A percentile compares a stretch with the other conserved stretches of the same genome.
phyloP scores from a whole-genome alignment of 2,113 vertebrate genomes.

The Glaucomys volans region DNA sequence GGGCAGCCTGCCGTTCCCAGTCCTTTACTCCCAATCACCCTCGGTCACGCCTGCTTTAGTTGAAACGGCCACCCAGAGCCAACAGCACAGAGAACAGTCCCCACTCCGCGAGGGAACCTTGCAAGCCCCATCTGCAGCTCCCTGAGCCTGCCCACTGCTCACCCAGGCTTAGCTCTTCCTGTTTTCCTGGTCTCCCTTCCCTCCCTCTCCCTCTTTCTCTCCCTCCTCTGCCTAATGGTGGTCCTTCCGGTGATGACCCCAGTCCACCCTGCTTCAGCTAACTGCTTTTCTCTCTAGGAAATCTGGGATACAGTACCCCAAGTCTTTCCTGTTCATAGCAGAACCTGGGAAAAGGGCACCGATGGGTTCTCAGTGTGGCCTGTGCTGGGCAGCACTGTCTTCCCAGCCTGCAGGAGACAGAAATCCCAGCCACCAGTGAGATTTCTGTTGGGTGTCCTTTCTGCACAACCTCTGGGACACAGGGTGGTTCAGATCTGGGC shows the following conservation, averaged over 20 bases:
- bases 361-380: background rate
- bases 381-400: fast-evolving
- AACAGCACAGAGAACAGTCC: background rate
- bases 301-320: background rate
- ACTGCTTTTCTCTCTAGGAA: background rate
- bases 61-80: background rate
- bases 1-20: background rate
- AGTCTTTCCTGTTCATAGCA: background rate
- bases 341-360: background rate
- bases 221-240: background rate
- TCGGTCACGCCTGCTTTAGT: fast-evolving
- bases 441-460: background rate
- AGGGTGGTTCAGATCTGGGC: background rate
- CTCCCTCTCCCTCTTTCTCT: background rate
- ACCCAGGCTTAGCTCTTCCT: background rate
- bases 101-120: background rate
- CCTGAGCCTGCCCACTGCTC: no score
- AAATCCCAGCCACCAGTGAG: fast-evolving
- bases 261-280: background rate
- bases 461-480: background rate
- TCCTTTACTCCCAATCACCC: background rate
- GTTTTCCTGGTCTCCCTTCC: no score
- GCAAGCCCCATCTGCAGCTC: background rate
- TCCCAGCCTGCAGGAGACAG: background rate
- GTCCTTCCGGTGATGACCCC: background rate